Conservation (phyloP, 1,140 invertebrate species). For the Euwallacea similis region DNA sequence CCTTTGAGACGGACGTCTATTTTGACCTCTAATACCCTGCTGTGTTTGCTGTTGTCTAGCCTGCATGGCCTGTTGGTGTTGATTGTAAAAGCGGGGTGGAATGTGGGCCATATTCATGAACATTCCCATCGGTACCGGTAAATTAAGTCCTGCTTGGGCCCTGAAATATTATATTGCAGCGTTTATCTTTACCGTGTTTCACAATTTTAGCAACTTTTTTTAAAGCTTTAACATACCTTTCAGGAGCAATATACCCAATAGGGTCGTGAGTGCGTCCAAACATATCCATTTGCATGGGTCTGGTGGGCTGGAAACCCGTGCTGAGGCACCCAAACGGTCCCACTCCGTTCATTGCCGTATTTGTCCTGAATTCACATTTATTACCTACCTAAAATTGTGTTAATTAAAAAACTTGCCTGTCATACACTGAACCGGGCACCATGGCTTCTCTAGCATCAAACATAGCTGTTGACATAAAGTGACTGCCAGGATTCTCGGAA, state of each 20-base stretch:
- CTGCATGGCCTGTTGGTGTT: constrained; percentile 73
- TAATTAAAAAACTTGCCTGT: constrained; percentile 51
- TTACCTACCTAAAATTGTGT: constrained; percentile 1
- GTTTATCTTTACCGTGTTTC: background rate
- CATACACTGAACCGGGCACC: constrained; percentile 83
- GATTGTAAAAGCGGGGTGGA: constrained; percentile 84
- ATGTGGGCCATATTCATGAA: constrained; percentile 92
- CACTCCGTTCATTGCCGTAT: constrained; percentile 26
- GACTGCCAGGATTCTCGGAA: constrained; percentile 90
- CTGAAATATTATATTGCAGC: constrained; percentile 16
- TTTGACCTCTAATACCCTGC: constrained; percentile 48
- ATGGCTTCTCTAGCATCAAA: constrained; percentile 89
- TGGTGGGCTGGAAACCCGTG: constrained; percentile 24
- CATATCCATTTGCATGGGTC: constrained; percentile 59
- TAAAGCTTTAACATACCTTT: constrained; percentile 55
- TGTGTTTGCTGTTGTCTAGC: constrained; percentile 51
- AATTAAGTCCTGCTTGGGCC: constrained; percentile 72
- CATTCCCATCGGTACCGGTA: constrained; percentile 92
- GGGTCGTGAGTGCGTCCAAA: constrained; percentile 80
- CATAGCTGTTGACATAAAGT: constrained; percentile 96
- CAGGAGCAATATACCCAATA: constrained; percentile 90
- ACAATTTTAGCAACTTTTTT: background rate
- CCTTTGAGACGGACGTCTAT: constrained; percentile 45
- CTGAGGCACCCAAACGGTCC: constrained; percentile 30
- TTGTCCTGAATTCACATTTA: constrained; percentile 20